Evolutionary conservation across 2,888 invertebrate species (phyloP), one percentile per base, ranked within the genome.

Genomic region (Clostera curtula): DNA sequence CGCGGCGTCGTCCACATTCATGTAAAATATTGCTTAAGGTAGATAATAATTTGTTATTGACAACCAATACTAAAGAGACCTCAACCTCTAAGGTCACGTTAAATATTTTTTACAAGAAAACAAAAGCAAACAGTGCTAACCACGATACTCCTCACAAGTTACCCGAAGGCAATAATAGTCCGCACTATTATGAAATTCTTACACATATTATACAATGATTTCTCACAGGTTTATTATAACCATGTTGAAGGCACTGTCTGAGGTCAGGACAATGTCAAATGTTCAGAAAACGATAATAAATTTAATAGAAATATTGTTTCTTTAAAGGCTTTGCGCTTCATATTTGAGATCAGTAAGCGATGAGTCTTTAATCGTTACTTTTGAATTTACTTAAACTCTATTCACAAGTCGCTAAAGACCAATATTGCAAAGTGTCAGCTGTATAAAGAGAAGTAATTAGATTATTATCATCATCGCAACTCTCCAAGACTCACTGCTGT

Each of bases 171-270:
- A 32, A n/a, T 16, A 43, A 33, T 24, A 29, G 33, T 29, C 33
- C 24, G 27, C 11, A 17, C 22, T 24, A 29, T 37, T 45, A 43
- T 37, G 36, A 39, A 34, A 40, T 30, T 37, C 31, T 44, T 40
- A 36, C 34, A 36, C 24, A 26, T 41, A 24, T 45, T 49, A 54
- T 49, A 54, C 43, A 50, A 56, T 45, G 23, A 20, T 28, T 31
- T 26, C 33, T 40, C 40, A 42, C 48, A 28, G 11, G 2, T 3
- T 20, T 26, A 22, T 12, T 12, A 24, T 23, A 34, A 27, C 21
- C 27, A 21, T 27, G 19, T 23, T 25, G 29, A 24, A 23, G 23
- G 15, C 23, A 15, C 10, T 13, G 15, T 15, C 22, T 7, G 33
- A 34, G 26, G 36, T 19, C 21, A 16, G 6, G 15, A 7, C 39